Conservation (phyloP, 2,797 vertebrate genomes). For the Labroides dimidiatus region DNA sequence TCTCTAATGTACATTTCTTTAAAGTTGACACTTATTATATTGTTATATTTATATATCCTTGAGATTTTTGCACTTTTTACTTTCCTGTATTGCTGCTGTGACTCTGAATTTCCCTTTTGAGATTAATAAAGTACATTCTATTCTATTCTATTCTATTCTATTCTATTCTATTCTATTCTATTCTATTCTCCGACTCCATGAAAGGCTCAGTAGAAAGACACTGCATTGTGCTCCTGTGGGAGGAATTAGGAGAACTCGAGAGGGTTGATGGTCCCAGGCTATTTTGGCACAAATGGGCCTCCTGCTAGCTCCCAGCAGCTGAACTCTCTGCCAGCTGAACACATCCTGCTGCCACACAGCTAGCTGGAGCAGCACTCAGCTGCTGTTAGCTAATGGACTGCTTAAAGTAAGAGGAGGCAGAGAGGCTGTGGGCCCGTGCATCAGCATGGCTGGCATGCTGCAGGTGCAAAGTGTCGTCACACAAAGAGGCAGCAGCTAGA, state of each 20-base stretch:
- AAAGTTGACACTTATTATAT: too few relatives aligned
- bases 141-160: too few relatives aligned
- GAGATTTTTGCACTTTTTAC: too few relatives aligned
- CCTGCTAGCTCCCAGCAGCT: conserved; percentile 51
- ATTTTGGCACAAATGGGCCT: conserved; percentile 56
- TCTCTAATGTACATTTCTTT: too few relatives aligned
- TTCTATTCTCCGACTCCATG: conserved; percentile 14
- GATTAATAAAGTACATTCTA: too few relatives aligned
- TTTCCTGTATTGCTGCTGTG: too few relatives aligned
- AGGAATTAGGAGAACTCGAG: conserved; percentile 41
- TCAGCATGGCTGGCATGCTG: conserved; percentile 36
- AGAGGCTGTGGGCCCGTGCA: conserved; percentile 22
- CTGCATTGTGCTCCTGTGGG: conserved; percentile 25
- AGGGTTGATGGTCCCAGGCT: conserved; percentile 35
- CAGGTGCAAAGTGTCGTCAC: conserved; percentile 51
- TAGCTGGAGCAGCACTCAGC: conserved; percentile 53
- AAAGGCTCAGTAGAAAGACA: conserved; percentile 21
- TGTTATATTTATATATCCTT: too few relatives aligned
- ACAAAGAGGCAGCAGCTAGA: conserved; percentile 39
- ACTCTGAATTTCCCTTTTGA: too few relatives aligned
- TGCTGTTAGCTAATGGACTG: conserved; percentile 61
- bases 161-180: too few relatives aligned
- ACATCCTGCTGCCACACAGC: conserved; percentile 57
- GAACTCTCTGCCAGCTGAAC: conserved; percentile 56
- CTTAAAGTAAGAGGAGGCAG: conserved; percentile 39